Percentiles rank a stretch among this genome's conserved stretches.
These are phyloP conservation scores for Sesamia nonagrioides DNA, from an alignment of 1,140 invertebrate species.

Conservation along the genomic window DNA sequence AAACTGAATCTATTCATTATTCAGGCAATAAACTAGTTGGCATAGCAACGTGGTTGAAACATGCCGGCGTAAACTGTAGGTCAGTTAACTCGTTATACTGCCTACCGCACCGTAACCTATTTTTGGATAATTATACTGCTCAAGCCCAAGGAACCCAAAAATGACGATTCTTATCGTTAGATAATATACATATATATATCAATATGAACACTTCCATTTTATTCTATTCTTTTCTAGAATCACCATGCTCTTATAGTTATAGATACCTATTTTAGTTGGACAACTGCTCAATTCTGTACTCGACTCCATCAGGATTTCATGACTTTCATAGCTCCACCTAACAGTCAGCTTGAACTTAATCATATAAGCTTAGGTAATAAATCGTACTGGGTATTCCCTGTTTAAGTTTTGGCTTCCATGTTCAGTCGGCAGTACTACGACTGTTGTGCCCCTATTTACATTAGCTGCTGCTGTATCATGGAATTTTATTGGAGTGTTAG, in stretches of 20 bases:
- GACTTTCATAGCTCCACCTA: too few species aligned
- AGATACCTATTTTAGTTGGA: background rate
- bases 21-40: conserved; percentile 32
- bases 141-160: background rate
- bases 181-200: too few species aligned
- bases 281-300: too few species aligned
- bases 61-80: conserved; percentile 13
- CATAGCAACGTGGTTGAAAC: conserved; percentile 32
- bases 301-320: too few species aligned
- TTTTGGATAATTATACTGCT: background rate
- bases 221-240: too few species aligned
- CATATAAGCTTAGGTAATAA: background rate
- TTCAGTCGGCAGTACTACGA: background rate
- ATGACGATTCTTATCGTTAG: too few species aligned
- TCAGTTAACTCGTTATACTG: conserved; percentile 12
- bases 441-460: background rate
- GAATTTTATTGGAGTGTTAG: background rate
- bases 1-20: conserved; percentile 32
- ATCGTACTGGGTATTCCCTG: background rate
- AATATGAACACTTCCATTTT: too few species aligned
- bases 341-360: background rate
- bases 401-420: background rate
- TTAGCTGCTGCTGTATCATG: conserved; percentile 2
- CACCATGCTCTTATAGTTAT: too few species aligned
- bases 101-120: conserved; percentile 17